Evolutionary conservation across 2,888 invertebrate species (phyloP).

Genomic region (Ctena decussata): DNA sequence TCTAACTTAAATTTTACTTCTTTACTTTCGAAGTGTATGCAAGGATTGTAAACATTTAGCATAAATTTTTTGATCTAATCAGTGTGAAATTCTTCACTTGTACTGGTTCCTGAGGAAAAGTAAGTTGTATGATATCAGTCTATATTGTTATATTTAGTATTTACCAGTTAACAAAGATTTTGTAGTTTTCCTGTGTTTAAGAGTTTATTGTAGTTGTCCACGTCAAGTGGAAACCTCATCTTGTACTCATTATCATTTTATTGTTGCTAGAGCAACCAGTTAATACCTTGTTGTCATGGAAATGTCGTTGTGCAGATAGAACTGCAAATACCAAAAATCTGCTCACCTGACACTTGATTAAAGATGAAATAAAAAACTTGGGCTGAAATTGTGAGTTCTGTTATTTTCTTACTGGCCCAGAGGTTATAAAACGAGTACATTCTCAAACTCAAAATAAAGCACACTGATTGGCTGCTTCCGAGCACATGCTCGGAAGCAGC

Average conservation of each 20-base stretch:
- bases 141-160: too few relatives aligned
- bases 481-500: too few relatives aligned
- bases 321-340: constrained; percentile 74
- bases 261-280: constrained; percentile 62
- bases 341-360: constrained; percentile 62
- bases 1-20: too few relatives aligned
- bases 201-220: constrained; percentile 10
- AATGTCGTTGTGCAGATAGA: constrained; percentile 73
- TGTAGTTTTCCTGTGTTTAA: constrained; percentile 9
- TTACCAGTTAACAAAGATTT: not conserved
- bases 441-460: too few relatives aligned
- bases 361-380: constrained; percentile 69
- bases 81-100: too few relatives aligned
- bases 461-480: too few relatives aligned
- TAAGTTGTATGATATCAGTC: too few relatives aligned
- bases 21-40: too few relatives aligned
- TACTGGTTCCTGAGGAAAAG: too few relatives aligned
- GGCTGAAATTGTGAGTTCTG: constrained; percentile 57
- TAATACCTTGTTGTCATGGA: constrained; percentile 68
- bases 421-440: too few relatives aligned
- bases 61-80: too few relatives aligned
- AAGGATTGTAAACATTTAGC: too few relatives aligned
- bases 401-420: not conserved
- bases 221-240: constrained; percentile 55
- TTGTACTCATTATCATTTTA: constrained; percentile 53